phyloP scores from a whole-genome alignment of 2,113 vertebrate genomes.

The Pipa parva region DNA sequence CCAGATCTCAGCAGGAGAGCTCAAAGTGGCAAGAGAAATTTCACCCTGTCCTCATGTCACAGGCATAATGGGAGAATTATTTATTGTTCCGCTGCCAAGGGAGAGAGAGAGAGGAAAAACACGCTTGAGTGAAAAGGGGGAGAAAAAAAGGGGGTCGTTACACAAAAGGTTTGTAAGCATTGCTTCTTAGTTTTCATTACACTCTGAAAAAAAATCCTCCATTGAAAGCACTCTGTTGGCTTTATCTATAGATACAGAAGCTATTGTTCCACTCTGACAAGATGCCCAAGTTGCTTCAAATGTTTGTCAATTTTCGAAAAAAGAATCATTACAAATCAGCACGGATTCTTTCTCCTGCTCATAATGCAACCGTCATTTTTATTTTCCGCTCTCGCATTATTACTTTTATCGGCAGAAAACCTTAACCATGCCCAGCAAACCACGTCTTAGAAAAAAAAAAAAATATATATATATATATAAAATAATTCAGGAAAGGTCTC shows the following conservation, averaged over 20 bases:
- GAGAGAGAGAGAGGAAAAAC: not conserved
- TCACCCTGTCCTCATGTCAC: constrained; percentile 13
- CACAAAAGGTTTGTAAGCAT: not conserved
- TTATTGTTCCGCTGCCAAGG: constrained; percentile 10
- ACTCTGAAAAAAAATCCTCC: not conserved
- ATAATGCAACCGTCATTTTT: constrained; percentile 61
- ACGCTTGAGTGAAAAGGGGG: not conserved
- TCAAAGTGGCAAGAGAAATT: not conserved
- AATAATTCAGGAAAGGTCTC: constrained; percentile 48
- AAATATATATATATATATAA: not conserved
- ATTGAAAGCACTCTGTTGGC: not conserved
- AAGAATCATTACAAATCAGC: constrained; percentile 48
- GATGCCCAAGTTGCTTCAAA: constrained; percentile 46
- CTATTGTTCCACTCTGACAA: constrained; percentile 45
- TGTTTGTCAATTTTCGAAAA: constrained; percentile 55
- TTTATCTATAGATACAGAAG: not conserved
- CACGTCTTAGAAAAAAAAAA: not conserved
- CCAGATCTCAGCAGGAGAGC: constrained; percentile 15
- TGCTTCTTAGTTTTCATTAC: not conserved
- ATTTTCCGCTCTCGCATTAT: constrained; percentile 59
- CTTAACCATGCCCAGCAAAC: constrained; percentile 50
- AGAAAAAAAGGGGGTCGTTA: not conserved
- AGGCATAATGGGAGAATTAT: constrained; percentile 21
- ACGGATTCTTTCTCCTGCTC: constrained; percentile 53
- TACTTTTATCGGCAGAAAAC: constrained; percentile 59